A percentile compares a stretch with the other conserved stretches of the same genome.
Conservation (phyloP, 2,888 invertebrate species). For the Paralinhomoeus sp. region DNA sequence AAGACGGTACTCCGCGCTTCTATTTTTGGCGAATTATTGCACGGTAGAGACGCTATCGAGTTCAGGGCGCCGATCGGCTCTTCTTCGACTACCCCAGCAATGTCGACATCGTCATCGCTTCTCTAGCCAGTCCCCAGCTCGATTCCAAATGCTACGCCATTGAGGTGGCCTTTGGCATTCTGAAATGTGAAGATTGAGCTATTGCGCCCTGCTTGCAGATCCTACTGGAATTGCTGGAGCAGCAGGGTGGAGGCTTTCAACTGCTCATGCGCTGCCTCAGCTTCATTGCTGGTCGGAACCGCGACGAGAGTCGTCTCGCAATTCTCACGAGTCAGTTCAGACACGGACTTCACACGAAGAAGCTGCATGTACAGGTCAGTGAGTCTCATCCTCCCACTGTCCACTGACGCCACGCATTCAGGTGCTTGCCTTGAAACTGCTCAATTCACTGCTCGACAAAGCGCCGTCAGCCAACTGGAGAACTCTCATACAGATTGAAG, state of each 20-base stretch:
- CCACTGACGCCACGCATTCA: slow-evolving; percentile 1
- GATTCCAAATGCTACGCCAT: slow-evolving; percentile 22
- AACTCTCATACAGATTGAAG: slow-evolving; percentile 14
- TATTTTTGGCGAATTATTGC: neutral
- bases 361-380: slow-evolving; percentile 18
- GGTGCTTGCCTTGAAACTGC: slow-evolving; percentile 18
- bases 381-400: neutral
- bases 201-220: no score
- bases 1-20: slow-evolving; percentile 12
- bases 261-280: slow-evolving; percentile 15
- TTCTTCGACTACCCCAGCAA: slow-evolving; percentile 17
- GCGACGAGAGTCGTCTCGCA: slow-evolving; percentile 16
- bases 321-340: slow-evolving; percentile 15
- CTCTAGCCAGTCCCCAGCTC: slow-evolving; percentile 19
- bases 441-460: slow-evolving; percentile 15
- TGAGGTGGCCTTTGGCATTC: slow-evolving; percentile 11
- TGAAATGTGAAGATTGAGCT: neutral
- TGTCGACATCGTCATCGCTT: slow-evolving; percentile 17
- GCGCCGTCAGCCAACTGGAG: slow-evolving; percentile 15
- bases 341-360: slow-evolving; percentile 18
- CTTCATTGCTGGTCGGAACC: slow-evolving; percentile 14
- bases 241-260: slow-evolving; percentile 15
- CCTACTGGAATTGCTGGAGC: slow-evolving; percentile 13
- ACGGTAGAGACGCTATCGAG: neutral
- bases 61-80: slow-evolving; percentile 14